Evolutionary conservation across 1,140 invertebrate species (phyloP).

Genomic region (Idris sp.): DNA sequence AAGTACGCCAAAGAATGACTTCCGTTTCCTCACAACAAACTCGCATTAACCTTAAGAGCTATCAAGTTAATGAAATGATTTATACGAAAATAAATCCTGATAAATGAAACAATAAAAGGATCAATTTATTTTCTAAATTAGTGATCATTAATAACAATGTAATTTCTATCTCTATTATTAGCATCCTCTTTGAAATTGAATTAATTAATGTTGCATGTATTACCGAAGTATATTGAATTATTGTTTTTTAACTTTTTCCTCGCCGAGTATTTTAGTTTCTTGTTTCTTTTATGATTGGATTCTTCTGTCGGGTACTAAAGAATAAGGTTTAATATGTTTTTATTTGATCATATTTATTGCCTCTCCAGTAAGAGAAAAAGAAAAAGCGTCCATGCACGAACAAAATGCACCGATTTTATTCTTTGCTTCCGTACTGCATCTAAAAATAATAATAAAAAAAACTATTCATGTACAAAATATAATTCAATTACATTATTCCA

Average conservation of each 20-base stretch:
- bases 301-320: slow-evolving; percentile 21
- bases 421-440: neutral
- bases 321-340: slow-evolving; percentile 44
- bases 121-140: slow-evolving; percentile 15
- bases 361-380: slow-evolving; percentile 17
- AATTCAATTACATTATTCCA: slow-evolving; percentile 51
- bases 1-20: slow-evolving; percentile 37
- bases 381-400: slow-evolving; percentile 19
- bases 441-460: slow-evolving; percentile 4
- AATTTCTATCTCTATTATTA: no score
- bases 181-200: no score
- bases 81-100: slow-evolving; percentile 45
- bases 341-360: slow-evolving; percentile 45
- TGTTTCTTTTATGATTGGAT: slow-evolving; percentile 30
- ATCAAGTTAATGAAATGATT: slow-evolving; percentile 50
- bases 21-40: slow-evolving; percentile 44
- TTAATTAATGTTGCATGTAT: no score
- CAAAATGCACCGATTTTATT: slow-evolving; percentile 24
- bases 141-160: slow-evolving; percentile 29
- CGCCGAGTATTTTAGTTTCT: neutral
- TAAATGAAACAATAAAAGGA: slow-evolving; percentile 44
- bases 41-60: slow-evolving; percentile 42
- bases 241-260: slow-evolving; percentile 7
- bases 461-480: slow-evolving; percentile 32
- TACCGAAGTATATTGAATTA: slow-evolving; percentile 5